Conservation (phyloP, 1,140 invertebrate genomes). For the Stegodyphus dumicola region DNA sequence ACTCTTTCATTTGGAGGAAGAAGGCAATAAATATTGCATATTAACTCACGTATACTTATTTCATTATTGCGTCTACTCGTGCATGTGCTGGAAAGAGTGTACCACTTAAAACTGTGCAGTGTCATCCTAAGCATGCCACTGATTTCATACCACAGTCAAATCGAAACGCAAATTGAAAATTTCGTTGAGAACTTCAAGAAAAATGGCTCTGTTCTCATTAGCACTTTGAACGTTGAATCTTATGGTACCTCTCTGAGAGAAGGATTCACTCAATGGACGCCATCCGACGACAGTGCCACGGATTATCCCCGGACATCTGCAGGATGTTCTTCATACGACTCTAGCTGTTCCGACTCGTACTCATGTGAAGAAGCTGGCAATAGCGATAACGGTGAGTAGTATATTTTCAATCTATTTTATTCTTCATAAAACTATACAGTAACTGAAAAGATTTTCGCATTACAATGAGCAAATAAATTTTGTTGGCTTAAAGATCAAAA, state of each 20-base stretch:
- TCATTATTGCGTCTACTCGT: neutral
- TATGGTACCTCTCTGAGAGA: slow-evolving; percentile 9
- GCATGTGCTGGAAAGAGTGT: neutral
- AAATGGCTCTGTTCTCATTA: slow-evolving; percentile 59
- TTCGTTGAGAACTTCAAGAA: slow-evolving; percentile 79
- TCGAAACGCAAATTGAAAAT: slow-evolving; percentile 84
- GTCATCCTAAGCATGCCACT: slow-evolving; percentile 58
- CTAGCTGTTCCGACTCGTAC: slow-evolving; percentile 40
- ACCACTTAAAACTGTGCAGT: too few relatives aligned
- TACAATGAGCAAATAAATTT: too few relatives aligned
- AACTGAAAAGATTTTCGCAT: too few relatives aligned
- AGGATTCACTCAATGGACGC: slow-evolving; percentile 37
- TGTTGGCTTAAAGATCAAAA: too few relatives aligned
- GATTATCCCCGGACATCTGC: slow-evolving; percentile 71
- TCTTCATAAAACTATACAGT: too few relatives aligned
- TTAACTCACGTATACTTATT: neutral
- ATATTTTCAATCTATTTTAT: too few relatives aligned
- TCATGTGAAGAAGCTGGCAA: slow-evolving; percentile 50
- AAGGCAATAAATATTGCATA: neutral
- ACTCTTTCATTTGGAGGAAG: neutral
- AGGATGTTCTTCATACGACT: slow-evolving; percentile 34
- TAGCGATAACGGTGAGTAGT: slow-evolving; percentile 46
- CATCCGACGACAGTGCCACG: slow-evolving; percentile 64
- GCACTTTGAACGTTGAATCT: slow-evolving; percentile 37
- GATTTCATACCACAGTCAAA: slow-evolving; percentile 65